phyloP scores from a whole-genome alignment of 37 sponge, comb jelly and placozoan genomes.

The Petrosia ficiformis region DNA sequence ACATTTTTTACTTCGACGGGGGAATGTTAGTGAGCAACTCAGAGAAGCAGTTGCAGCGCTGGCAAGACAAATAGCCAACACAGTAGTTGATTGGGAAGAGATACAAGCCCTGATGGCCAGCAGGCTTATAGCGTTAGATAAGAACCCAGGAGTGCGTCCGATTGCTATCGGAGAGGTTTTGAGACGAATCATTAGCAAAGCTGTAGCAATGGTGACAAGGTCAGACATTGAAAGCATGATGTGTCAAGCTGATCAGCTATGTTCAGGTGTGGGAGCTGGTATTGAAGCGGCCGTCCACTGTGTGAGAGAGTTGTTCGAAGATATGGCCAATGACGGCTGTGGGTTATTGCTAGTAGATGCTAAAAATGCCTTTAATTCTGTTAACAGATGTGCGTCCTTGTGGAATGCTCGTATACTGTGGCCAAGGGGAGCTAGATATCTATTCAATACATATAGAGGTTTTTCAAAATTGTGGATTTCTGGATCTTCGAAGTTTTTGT shows the following conservation, averaged over 20 bases:
- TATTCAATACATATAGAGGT: conserved; percentile 19
- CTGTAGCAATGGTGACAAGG: neutral
- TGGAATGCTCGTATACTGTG: neutral
- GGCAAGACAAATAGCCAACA: conserved; percentile 8
- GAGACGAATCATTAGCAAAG: conserved; percentile 1
- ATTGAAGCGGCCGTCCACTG: conserved; percentile 23
- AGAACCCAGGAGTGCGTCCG: conserved; percentile 7
- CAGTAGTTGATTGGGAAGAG: conserved; percentile 16
- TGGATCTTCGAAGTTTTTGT: conserved; percentile 1
- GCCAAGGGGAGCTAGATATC: conserved; percentile 6
- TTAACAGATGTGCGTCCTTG: neutral
- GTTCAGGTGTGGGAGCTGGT: conserved; percentile 13
- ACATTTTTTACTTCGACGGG: neutral
- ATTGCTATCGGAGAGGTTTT: conserved; percentile 1
- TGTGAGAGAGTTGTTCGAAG: neutral
- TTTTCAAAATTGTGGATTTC: neutral
- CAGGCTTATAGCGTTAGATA: neutral
- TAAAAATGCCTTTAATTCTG: neutral
- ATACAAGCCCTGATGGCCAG: conserved; percentile 17
- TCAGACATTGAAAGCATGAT: neutral
- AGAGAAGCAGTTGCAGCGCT: conserved; percentile 28
- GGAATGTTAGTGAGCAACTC: conserved; percentile 19
- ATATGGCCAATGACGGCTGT: neutral
- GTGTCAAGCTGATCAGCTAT: conserved; percentile 6
- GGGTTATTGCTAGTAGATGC: conserved; percentile 19